Percentiles rank a stretch among this genome's conserved stretches.
Evolutionary conservation across 2,113 vertebrate species (phyloP).

Genomic region (Actinemys pallida): DNA sequence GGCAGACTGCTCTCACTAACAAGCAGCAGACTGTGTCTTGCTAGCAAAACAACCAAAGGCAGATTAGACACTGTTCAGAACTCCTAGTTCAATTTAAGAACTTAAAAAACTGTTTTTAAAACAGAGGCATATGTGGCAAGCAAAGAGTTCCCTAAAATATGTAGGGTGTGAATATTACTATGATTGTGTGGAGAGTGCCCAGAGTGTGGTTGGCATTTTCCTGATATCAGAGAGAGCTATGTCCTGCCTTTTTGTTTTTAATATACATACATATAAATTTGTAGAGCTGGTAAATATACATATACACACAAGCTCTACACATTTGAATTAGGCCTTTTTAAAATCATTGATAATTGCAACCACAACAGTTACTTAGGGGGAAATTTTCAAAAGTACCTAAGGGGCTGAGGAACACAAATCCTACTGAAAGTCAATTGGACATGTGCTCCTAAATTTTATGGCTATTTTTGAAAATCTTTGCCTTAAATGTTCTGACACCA

Average conservation of each 20-base stretch:
- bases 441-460: not conserved
- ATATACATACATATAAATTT: not conserved
- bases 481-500: not conserved
- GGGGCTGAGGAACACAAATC: not conserved
- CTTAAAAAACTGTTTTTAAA: fast-evolving
- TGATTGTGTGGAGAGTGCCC: not conserved
- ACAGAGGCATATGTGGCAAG: fast-evolving
- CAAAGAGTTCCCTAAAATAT: fast-evolving
- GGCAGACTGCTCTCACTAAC: slow-evolving; percentile 22
- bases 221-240: not conserved
- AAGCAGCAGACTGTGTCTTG: not conserved
- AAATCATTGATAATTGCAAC: not conserved
- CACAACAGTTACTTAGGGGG: not conserved
- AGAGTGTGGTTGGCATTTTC: not conserved
- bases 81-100: fast-evolving
- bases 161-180: not conserved
- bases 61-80: not conserved
- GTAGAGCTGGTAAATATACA: too few species aligned
- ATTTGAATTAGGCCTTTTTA: not conserved
- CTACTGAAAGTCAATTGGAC: not conserved
- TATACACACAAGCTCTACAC: not conserved
- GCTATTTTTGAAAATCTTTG: not conserved
- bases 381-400: not conserved
- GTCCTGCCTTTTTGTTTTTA: too few species aligned
- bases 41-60: not conserved